These are phyloP conservation scores for Onychomys leucogaster DNA, from an alignment of 2,797 vertebrate genomes.

Conservation along the genomic window DNA sequence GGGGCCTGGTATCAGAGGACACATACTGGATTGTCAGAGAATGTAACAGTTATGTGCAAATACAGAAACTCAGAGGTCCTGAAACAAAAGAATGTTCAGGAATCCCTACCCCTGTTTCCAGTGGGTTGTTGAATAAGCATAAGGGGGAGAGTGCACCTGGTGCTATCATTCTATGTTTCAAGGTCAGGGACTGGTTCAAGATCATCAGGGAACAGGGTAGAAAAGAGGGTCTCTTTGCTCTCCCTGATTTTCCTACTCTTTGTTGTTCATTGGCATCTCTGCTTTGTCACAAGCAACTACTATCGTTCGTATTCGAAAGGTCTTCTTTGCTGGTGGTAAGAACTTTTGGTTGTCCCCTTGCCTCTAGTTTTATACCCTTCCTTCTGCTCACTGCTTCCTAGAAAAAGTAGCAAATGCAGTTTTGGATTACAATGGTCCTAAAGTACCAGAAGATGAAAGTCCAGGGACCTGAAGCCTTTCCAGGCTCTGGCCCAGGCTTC, in stretches of 20 bases:
- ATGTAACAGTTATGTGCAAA: constrained; percentile 47
- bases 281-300: constrained; percentile 86
- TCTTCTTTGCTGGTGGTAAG: constrained; percentile 88
- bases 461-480: neutral
- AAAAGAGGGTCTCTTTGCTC: constrained; percentile 52
- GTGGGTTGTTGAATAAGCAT: neutral
- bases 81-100: neutral
- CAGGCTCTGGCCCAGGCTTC: neutral
- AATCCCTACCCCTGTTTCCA: neutral
- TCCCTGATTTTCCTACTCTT: constrained; percentile 12
- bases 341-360: constrained; percentile 61
- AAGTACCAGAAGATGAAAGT: constrained; percentile 17
- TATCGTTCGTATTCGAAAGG: constrained; percentile 87
- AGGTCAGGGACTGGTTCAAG: neutral
- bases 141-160: neutral
- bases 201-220: neutral
- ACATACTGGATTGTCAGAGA: constrained; percentile 47
- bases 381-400: constrained; percentile 66
- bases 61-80: neutral
- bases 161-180: neutral
- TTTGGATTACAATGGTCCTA: constrained; percentile 26
- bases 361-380: constrained; percentile 40
- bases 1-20: neutral
- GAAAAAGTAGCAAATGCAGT: constrained; percentile 52
- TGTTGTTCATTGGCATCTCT: constrained; percentile 80